These are phyloP conservation scores for Callitettix versicolor DNA, from an alignment of 1,140 invertebrate genomes.

Conservation along the genomic window DNA sequence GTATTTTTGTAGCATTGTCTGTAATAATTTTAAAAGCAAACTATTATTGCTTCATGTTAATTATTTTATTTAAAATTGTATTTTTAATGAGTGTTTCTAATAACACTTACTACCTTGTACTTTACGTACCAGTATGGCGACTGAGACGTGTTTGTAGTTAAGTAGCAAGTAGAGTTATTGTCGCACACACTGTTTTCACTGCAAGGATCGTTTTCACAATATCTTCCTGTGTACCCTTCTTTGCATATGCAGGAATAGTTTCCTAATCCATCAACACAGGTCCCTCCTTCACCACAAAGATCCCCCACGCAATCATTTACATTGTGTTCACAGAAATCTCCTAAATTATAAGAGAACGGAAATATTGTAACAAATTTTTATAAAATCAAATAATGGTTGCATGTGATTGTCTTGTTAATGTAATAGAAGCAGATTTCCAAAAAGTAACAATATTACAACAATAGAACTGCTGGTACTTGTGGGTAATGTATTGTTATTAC, in stretches of 20 bases:
- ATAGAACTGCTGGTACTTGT: no score
- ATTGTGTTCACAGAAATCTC: conserved; percentile 31
- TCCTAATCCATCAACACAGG: conserved; percentile 55
- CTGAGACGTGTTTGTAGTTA: conserved; percentile 39
- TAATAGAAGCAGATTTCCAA: no score
- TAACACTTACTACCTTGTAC: no score
- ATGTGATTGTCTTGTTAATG: no score
- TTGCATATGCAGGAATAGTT: conserved; percentile 38
- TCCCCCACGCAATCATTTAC: conserved; percentile 39
- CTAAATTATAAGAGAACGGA: conserved; percentile 18
- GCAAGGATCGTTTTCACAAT: conserved; percentile 69
- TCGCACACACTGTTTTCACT: conserved; percentile 45
- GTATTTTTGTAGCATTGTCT: no score
- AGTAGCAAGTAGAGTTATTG: conserved; percentile 7
- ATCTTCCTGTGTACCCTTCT: conserved; percentile 33
- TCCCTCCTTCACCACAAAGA: conserved; percentile 47
- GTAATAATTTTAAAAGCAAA: no score
- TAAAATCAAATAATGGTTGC: no score
- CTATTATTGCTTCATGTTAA: no score
- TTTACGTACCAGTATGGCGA: conserved; percentile 45
- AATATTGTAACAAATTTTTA: conserved; percentile 43
- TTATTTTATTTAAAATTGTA: no score
- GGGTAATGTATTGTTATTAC: no score
- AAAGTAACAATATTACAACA: no score
- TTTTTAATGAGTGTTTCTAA: no score